Evolutionary conservation across 2,888 invertebrate genomes (phyloP), one percentile per base, ranked within the genome.

Genomic region (Hydropsyche betteni): DNA sequence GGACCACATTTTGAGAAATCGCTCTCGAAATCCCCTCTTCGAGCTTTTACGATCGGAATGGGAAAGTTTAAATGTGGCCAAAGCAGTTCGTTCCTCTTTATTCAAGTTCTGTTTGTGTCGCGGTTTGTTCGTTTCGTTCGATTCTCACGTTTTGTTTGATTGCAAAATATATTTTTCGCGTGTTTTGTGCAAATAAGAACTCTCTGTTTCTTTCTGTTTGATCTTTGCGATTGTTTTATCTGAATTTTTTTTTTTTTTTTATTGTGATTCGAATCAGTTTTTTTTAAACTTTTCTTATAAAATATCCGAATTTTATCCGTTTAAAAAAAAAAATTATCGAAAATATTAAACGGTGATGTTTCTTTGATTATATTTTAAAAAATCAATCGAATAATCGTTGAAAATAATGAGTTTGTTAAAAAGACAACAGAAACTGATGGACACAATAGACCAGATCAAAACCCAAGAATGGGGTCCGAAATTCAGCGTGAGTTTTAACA

Each of bases 381-480:
- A 24, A 24, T 24, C 24, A 24, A 6, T 55, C 16, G 55, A 55
- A 34, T 36, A 8, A 24, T 24, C 33, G 80, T 24, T 34, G 80
- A 84, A 81, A 80, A 44, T 24, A 24, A 88, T 88, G 88, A 87
- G 87, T 81, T 81, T 87, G 79, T 85, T 86, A 78, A 82, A 81
- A 80, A 84, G 88, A 78, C 86, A 86, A 74, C 84, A 85, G 81
- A 88, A 87, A 81, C 83, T 88, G 16, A 83, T 83, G 3, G 88
- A 86, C 53, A 85, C 86, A 51, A 87, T 83, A 76, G 87, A 87
- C 80, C 87, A 85, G 81, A 87, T 82, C 80, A 86, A 86, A 80
- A 86, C 86, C 74, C 85, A 83, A 4, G 82, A 85, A 80, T 87
- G 87, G 87, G 87, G 87, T 16, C 76, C 69, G 4, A 79, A 82